Percentiles rank a stretch among this genome's conserved stretches.
Evolutionary conservation across 2,797 vertebrate genomes (phyloP).

Genomic region (Heterohyrax brucei): DNA sequence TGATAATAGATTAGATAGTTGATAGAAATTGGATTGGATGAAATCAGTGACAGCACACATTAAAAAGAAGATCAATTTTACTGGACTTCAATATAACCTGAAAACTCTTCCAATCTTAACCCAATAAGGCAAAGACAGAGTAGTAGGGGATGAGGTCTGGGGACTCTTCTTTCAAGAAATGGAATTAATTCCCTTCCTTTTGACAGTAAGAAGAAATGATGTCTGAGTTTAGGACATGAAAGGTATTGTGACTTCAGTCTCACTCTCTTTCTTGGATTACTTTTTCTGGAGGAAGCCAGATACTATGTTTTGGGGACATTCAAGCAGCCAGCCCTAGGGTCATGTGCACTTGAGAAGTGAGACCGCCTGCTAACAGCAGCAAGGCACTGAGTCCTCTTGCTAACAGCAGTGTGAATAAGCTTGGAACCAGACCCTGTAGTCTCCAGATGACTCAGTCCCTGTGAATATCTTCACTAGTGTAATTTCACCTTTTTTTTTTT

Average conservation of each 20-base stretch:
- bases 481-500: too few relatives aligned
- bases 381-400: background rate
- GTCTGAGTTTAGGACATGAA: background rate
- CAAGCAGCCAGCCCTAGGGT: background rate
- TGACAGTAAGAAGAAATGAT: background rate
- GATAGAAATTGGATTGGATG: too few relatives aligned
- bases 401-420: background rate
- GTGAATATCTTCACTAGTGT: background rate
- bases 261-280: background rate
- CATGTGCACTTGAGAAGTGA: background rate
- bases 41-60: too few relatives aligned
- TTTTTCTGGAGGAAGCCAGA: background rate
- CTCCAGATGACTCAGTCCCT: background rate
- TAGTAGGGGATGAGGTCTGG: too few relatives aligned
- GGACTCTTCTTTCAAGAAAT: background rate
- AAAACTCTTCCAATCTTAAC: too few relatives aligned
- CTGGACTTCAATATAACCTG: too few relatives aligned
- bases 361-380: background rate
- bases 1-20: too few relatives aligned
- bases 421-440: background rate
- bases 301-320: background rate
- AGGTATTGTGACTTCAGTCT: background rate
- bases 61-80: too few relatives aligned
- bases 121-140: too few relatives aligned
- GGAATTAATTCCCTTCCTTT: background rate